Percentiles rank a stretch among this genome's conserved stretches.
Conservation (phyloP, 2,113 vertebrate species). For the Dinomys branickii region DNA sequence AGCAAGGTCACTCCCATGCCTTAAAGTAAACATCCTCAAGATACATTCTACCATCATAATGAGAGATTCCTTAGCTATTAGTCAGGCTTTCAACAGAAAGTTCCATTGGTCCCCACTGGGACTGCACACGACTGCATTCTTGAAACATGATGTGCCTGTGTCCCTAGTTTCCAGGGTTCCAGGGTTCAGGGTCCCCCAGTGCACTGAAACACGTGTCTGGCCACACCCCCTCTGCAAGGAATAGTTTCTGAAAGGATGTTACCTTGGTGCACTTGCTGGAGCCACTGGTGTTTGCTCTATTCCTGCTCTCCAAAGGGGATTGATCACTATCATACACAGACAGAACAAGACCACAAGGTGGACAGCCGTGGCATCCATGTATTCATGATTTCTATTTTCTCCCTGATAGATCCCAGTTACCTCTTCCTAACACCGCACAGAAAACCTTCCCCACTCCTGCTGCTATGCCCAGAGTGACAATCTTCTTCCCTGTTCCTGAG, state of each 20-base stretch:
- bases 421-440: not conserved
- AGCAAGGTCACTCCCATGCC: constrained; percentile 61
- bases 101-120: constrained; percentile 29
- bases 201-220: not conserved
- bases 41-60: constrained; percentile 47
- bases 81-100: constrained; percentile 38
- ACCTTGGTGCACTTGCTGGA: not conserved
- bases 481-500: not conserved
- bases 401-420: not conserved
- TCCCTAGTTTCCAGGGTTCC: not conserved
- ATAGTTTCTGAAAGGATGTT: constrained; percentile 17
- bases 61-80: constrained; percentile 59
- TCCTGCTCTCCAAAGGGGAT: not conserved
- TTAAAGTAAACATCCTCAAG: constrained; percentile 73
- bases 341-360: not conserved
- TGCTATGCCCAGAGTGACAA: not conserved
- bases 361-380: not conserved
- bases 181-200: not conserved
- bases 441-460: not conserved
- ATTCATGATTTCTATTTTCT: not conserved
- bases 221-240: constrained; percentile 23
- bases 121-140: constrained; percentile 21
- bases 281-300: not conserved
- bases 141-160: constrained; percentile 32
- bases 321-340: not conserved